phyloP scores from a whole-genome alignment of 2,113 vertebrate genomes.

The Erythrolamprus reginae region DNA sequence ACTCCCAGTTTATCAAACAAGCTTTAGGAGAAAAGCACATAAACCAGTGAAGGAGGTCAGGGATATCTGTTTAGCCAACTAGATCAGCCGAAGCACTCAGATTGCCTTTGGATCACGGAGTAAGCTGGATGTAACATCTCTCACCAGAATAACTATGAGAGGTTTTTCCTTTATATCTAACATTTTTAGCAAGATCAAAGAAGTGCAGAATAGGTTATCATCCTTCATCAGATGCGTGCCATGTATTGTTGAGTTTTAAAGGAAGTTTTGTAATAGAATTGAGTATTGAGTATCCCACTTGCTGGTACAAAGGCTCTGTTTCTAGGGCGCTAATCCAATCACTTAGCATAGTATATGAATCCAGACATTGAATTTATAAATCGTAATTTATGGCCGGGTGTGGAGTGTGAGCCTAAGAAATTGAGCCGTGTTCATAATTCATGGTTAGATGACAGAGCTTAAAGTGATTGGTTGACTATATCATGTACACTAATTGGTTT shows the following conservation, averaged over 20 bases:
- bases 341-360: neutral
- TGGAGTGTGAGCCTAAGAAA: neutral
- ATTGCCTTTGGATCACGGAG: neutral
- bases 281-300: neutral
- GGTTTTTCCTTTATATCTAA: neutral
- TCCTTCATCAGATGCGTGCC: neutral
- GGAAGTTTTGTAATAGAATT: neutral
- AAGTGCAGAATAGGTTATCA: neutral
- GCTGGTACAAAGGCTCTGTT: neutral
- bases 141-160: neutral
- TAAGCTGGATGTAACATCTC: neutral
- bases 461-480: neutral
- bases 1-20: neutral
- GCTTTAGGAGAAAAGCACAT: neutral
- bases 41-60: neutral
- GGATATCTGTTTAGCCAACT: neutral
- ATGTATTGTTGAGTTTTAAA: conserved; percentile 21
- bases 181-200: neutral
- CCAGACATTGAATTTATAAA: neutral
- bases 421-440: neutral
- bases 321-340: neutral
- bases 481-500: neutral
- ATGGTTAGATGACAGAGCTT: neutral
- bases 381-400: neutral
- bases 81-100: neutral